phyloP scores from a whole-genome alignment of 2,888 invertebrate species.

The Troilus luridus region DNA sequence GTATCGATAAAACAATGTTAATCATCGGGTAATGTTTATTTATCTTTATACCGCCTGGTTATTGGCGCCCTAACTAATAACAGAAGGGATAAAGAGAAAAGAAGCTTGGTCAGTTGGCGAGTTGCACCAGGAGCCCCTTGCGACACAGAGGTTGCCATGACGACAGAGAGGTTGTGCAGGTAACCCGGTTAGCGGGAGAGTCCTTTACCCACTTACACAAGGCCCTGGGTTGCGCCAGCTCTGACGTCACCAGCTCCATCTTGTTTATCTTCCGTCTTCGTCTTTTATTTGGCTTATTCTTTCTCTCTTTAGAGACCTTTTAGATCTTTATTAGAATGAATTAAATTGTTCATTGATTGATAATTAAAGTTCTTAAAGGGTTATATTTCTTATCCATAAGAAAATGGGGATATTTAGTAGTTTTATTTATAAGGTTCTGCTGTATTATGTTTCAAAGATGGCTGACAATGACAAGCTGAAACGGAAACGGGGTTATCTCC shows the following conservation, averaged over 20 bases:
- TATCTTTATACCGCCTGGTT: background rate
- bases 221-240: constrained; percentile 48
- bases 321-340: too few species aligned
- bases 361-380: too few species aligned
- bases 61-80: background rate
- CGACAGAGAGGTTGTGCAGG: constrained; percentile 28
- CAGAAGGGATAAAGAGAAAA: background rate
- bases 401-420: too few species aligned
- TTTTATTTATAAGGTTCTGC: background rate
- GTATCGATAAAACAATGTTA: background rate
- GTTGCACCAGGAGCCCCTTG: constrained; percentile 18
- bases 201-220: constrained; percentile 58
- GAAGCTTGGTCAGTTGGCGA: background rate
- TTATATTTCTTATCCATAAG: too few species aligned
- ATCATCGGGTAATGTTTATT: background rate
- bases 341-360: too few species aligned
- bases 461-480: background rate
- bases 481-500: background rate
- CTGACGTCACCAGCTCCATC: constrained; percentile 31
- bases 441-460: background rate
- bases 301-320: too few species aligned
- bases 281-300: background rate
- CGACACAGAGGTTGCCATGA: constrained; percentile 6
- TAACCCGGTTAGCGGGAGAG: constrained; percentile 39
- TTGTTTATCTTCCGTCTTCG: constrained; percentile 46